phyloP scores from a whole-genome alignment of 2,888 invertebrate species.

The Trisateles emortualis region DNA sequence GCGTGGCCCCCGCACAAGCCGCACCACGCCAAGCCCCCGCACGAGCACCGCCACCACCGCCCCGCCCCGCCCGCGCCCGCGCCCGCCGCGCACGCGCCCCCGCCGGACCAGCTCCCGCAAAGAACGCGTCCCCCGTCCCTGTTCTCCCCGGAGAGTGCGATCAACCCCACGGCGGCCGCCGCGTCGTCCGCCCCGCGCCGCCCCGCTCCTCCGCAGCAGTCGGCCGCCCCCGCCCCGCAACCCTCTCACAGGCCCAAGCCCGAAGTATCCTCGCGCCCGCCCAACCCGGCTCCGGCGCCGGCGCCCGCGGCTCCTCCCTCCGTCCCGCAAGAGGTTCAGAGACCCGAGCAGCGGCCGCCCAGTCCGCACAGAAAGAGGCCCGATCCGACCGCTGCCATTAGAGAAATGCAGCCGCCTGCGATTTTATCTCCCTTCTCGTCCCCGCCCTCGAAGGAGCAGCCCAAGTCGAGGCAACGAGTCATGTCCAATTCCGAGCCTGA shows the following conservation, averaged over 20 bases:
- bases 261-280: conserved; percentile 32
- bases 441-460: conserved; percentile 66
- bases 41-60: conserved; percentile 74
- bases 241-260: conserved; percentile 47
- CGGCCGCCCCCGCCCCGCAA: conserved; percentile 48
- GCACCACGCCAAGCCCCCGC: conserved; percentile 68
- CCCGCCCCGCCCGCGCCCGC: conserved; percentile 49
- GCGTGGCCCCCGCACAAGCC: conserved; percentile 72
- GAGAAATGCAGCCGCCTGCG: conserved; percentile 78
- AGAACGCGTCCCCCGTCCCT: conserved; percentile 87
- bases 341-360: conserved; percentile 52
- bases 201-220: conserved; percentile 54
- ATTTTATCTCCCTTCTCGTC: conserved; percentile 85
- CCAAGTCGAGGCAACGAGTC: conserved; percentile 65
- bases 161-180: conserved; percentile 81
- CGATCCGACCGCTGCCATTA: conserved; percentile 67
- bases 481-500: conserved; percentile 87
- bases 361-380: conserved; percentile 72
- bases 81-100: conserved; percentile 42
- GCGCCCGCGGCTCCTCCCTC: conserved; percentile 59
- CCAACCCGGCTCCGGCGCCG: conserved; percentile 61
- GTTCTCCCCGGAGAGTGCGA: conserved; percentile 89
- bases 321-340: conserved; percentile 51
- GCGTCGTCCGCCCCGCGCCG: conserved; percentile 61
- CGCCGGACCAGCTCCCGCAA: conserved; percentile 55